Percentiles rank a stretch among this genome's conserved stretches.
Evolutionary conservation across 2,113 vertebrate species (phyloP).

Genomic region (Lasiurus cinereus): DNA sequence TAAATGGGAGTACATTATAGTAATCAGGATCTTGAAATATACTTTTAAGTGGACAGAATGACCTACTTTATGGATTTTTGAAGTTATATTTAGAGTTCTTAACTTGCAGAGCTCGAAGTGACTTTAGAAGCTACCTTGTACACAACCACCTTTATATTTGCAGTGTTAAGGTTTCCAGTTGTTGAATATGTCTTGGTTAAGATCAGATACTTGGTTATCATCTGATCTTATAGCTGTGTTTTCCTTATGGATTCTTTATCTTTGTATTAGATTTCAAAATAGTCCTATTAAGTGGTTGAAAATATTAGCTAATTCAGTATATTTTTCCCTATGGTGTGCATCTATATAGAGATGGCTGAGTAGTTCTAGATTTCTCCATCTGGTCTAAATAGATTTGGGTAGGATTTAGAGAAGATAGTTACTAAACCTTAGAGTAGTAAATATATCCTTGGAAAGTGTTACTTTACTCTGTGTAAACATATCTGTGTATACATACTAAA

Average conservation of each 20-base stretch:
- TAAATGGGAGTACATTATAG: not conserved
- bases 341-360: not conserved
- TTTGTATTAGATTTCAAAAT: not conserved
- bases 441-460: not conserved
- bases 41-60: slow-evolving; percentile 4
- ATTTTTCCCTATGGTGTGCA: slow-evolving; percentile 15
- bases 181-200: slow-evolving; percentile 22
- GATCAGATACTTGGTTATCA: slow-evolving; percentile 3
- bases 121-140: slow-evolving; percentile 15
- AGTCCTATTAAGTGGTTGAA: not conserved
- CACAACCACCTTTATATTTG: not conserved
- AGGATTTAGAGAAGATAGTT: not conserved
- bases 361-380: not conserved
- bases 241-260: not conserved
- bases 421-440: not conserved
- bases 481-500: not conserved
- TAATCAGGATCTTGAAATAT: not conserved
- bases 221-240: not conserved
- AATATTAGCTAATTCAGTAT: slow-evolving; percentile 49
- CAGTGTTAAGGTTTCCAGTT: slow-evolving; percentile 1
- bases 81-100: slow-evolving; percentile 54
- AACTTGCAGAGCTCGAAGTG: not conserved
- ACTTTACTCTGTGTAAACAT: not conserved
- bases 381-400: not conserved
- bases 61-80: slow-evolving; percentile 48